phyloP scores from a whole-genome alignment of 2,888 invertebrate genomes.

The Halictus ligatus region DNA sequence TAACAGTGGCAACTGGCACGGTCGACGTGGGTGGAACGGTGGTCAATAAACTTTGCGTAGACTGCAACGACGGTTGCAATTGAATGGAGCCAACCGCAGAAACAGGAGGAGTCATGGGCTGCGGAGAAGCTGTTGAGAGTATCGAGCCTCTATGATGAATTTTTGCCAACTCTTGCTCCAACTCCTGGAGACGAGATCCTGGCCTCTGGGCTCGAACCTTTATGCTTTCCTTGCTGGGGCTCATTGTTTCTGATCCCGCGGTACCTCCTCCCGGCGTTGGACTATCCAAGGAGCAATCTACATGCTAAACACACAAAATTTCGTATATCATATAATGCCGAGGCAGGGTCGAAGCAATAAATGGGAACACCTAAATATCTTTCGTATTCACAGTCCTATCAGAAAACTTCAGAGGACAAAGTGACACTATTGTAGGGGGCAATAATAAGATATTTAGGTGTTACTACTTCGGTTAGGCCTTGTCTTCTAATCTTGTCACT shows the following conservation, averaged over 20 bases:
- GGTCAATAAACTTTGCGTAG: conserved; percentile 70
- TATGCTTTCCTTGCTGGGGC: conserved; percentile 80
- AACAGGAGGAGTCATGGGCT: conserved; percentile 75
- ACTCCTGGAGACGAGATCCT: conserved; percentile 81
- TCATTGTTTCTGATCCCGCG: conserved; percentile 77
- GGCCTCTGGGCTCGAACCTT: conserved; percentile 78
- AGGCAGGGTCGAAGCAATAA: too few relatives aligned
- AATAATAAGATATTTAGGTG: too few relatives aligned
- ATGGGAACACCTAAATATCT: too few relatives aligned
- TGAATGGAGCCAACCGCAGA: conserved; percentile 61
- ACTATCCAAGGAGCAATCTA: conserved; percentile 76
- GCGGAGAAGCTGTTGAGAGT: conserved; percentile 75
- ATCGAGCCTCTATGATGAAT: conserved; percentile 82
- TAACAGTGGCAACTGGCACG: conserved; percentile 76
- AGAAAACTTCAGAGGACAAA: too few relatives aligned
- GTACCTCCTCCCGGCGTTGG: conserved; percentile 72
- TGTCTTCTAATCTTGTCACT: not conserved
- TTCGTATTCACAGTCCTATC: too few relatives aligned
- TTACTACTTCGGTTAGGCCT: too few relatives aligned
- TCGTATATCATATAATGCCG: not conserved
- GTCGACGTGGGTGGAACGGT: conserved; percentile 69
- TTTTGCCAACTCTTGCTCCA: conserved; percentile 84
- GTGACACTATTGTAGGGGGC: too few relatives aligned
- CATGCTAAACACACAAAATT: conserved; percentile 57
- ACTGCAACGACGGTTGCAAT: conserved; percentile 58